Conservation (phyloP, 2,113 vertebrate species). For the Rallus limicola region DNA sequence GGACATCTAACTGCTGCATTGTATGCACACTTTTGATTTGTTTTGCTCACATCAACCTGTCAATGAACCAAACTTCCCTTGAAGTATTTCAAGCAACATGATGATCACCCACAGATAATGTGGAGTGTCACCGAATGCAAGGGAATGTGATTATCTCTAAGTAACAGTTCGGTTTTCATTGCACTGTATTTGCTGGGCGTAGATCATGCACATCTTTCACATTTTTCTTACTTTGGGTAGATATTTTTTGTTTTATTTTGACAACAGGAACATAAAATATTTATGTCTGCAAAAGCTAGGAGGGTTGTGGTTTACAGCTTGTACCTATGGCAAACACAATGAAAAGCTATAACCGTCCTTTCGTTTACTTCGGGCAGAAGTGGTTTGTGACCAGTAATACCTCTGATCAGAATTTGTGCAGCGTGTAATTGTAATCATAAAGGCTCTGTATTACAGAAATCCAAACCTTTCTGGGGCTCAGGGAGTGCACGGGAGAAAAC, state of each 20-base stretch:
- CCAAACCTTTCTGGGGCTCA: not conserved
- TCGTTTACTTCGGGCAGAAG: slow-evolving; percentile 1
- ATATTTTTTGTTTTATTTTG: not conserved
- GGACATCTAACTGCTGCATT: not conserved
- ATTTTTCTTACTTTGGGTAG: not conserved
- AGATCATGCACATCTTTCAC: not conserved
- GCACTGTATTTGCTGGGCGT: not conserved
- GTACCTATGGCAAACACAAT: not conserved
- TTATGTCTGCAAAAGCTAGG: not conserved
- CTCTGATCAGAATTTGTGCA: slow-evolving; percentile 43
- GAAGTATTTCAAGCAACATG: not conserved
- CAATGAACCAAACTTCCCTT: not conserved
- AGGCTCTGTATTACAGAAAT: not conserved
- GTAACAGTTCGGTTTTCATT: not conserved
- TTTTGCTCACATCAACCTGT: not conserved
- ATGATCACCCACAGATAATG: not conserved
- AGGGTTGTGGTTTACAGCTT: not conserved
- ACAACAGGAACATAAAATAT: not conserved
- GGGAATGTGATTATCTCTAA: not conserved
- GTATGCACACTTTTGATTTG: not conserved
- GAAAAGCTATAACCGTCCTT: not conserved
- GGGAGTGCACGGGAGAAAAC: not conserved
- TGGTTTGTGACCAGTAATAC: slow-evolving; percentile 1
- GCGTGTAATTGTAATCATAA: slow-evolving; percentile 40
- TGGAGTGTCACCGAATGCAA: not conserved